Conservation (phyloP, 2,113 vertebrate species). For the Apus apus region DNA sequence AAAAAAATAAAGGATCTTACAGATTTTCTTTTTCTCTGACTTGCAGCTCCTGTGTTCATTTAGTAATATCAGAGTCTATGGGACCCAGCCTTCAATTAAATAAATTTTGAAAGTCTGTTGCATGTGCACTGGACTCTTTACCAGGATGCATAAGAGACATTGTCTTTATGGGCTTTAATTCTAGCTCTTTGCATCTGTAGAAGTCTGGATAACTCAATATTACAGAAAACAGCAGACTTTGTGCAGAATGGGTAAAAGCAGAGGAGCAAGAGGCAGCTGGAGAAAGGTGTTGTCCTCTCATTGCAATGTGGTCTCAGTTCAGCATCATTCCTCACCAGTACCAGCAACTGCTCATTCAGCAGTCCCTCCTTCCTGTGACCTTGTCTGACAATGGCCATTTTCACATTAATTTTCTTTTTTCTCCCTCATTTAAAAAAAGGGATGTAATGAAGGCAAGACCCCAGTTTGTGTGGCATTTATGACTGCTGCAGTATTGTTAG, state of each 20-base stretch:
- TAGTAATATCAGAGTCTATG: background rate
- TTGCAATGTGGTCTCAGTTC: background rate
- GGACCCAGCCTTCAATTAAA: background rate
- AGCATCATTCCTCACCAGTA: background rate
- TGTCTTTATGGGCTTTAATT: background rate
- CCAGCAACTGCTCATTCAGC: background rate
- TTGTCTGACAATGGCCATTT: background rate
- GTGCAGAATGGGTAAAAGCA: background rate
- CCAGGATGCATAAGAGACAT: background rate
- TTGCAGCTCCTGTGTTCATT: background rate
- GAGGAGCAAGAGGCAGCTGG: background rate
- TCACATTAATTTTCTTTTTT: background rate
- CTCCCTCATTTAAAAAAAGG: background rate
- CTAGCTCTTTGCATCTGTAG: background rate
- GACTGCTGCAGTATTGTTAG: background rate
- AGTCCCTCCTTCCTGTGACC: background rate
- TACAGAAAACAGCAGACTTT: background rate
- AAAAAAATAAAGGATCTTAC: background rate
- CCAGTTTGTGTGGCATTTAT: rapidly evolving
- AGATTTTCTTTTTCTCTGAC: background rate
- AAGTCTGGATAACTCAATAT: background rate
- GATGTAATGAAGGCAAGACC: background rate
- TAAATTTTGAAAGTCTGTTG: background rate
- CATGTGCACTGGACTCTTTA: background rate
- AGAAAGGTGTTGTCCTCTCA: rapidly evolving